Evolutionary conservation across 2,888 invertebrate genomes (phyloP), one percentile per base, ranked within the genome.

Genomic region (Leptopilina myrica): DNA sequence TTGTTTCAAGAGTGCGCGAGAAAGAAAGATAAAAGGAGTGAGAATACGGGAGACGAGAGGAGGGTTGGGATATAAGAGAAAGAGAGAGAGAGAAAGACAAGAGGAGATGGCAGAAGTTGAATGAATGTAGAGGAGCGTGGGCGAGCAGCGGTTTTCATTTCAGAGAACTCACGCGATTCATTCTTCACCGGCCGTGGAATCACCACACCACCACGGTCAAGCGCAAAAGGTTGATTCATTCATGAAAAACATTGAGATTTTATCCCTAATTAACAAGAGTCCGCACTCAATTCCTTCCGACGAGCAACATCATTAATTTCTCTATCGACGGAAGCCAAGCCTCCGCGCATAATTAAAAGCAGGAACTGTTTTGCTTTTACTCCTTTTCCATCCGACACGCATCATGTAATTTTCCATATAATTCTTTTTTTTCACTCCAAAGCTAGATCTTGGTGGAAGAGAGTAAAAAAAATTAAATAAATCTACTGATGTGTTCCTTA

Each of bases 111-210:
- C 33, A 88, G 87, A 89, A 89, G 86, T 46, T 90, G 89, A 90
- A 90, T 89, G 90, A 90, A 89, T 88, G 88, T 86, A 85, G 85
- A 86, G 85, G 84, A 87, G 88, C 88, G 89, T 89, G 87, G 88
- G 89, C 89, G 89, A 85, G 80, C 89, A 87, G 89, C 78, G 87
- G 86, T 84, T 56, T 40, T 49, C 67, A 67, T 76, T 53, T 66
- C 73, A 59, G 33, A 76, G 26, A 67, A 62, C 76, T 66, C 78
- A 62, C 40, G 76, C 75, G 76, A 75, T 80, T 76, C 78, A 79
- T 79, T 46, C 49, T 43, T 56, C 62, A 59, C 76, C 49, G 64
- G 76, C 66, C 40, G 46, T 53, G 76, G 82, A 82, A 80, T 80
- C 33, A 33, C 33, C 33, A 33, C 33, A 33, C 33, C 65, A 78